These are phyloP conservation scores for Amazona vittata DNA, from an alignment of 2,113 vertebrate genomes.

Conservation along the genomic window DNA sequence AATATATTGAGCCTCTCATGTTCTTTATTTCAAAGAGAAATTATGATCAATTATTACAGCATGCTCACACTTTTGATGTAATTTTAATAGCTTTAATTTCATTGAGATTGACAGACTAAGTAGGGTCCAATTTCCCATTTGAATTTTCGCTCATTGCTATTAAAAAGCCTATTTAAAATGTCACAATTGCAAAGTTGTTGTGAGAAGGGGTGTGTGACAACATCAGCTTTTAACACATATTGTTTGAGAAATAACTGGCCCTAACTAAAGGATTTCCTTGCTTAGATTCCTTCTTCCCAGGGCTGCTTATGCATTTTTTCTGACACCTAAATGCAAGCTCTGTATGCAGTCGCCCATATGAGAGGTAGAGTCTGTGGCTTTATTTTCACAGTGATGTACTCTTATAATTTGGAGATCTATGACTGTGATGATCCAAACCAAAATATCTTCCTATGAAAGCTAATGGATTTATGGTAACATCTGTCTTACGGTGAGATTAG, in stretches of 20 bases:
- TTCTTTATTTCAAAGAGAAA: neutral
- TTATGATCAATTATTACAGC: neutral
- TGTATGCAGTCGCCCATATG: neutral
- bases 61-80: neutral
- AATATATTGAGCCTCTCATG: neutral
- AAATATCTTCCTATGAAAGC: neutral
- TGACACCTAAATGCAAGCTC: neutral
- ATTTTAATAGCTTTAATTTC: neutral
- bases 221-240: neutral
- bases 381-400: neutral
- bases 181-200: neutral
- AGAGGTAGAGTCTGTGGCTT: neutral
- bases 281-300: neutral
- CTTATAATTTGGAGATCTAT: neutral
- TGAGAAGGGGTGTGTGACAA: neutral
- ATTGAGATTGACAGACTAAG: neutral
- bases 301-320: neutral
- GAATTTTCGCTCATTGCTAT: neutral
- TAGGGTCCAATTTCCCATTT: neutral
- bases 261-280: neutral
- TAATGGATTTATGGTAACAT: neutral
- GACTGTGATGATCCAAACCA: neutral
- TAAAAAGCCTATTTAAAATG: neutral
- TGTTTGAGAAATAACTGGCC: neutral
- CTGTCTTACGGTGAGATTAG: neutral